These are phyloP conservation scores for Sapayoa aenigma DNA, from an alignment of 2,113 vertebrate species.

Conservation along the genomic window DNA sequence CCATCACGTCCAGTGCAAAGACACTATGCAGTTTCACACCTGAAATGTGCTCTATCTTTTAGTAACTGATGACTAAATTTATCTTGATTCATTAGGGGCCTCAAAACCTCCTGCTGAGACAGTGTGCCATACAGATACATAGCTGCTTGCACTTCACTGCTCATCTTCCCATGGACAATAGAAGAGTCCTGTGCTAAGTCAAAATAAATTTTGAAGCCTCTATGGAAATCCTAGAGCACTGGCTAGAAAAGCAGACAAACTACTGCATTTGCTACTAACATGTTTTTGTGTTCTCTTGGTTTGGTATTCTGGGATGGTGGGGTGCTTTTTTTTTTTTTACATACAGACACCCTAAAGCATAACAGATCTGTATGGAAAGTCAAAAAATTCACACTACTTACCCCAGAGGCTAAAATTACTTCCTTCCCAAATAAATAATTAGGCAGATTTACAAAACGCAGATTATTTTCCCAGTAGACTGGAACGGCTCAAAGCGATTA, in stretches of 20 bases:
- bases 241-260: background rate
- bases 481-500: conserved; percentile 47
- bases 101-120: background rate
- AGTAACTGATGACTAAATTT: background rate
- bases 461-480: conserved; percentile 54
- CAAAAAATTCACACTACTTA: conserved; percentile 1
- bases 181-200: background rate
- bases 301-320: background rate
- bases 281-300: background rate
- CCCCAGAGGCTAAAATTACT: conserved; percentile 27
- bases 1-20: background rate
- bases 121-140: background rate
- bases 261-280: background rate
- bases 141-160: background rate
- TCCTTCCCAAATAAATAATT: conserved; percentile 57
- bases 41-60: background rate
- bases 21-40: background rate
- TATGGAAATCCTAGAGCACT: background rate
- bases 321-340: background rate
- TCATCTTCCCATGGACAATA: background rate
- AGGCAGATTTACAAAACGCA: conserved; percentile 50
- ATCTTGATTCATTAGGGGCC: background rate
- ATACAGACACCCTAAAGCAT: background rate
- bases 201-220: background rate
- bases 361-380: background rate